Percentiles rank a stretch among this genome's conserved stretches.
These are phyloP conservation scores for Echinarachnius parma DNA, from an alignment of 53 echinoderm and acorn worm genomes.

Conservation along the genomic window DNA sequence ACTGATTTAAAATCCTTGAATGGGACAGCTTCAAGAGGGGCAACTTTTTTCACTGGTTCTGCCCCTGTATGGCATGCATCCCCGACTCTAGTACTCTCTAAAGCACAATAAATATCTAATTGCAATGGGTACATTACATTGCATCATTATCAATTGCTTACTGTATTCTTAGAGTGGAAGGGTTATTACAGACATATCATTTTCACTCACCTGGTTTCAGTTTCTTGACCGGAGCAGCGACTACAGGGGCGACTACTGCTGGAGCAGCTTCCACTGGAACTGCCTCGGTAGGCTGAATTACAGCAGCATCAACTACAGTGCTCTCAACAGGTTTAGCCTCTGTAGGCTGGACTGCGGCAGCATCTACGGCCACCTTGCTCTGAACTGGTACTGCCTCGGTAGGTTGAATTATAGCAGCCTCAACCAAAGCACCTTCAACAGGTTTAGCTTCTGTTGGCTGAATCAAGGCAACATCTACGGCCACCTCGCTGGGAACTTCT, in stretches of 20 bases:
- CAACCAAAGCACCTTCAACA: constrained; percentile 33
- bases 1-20: too few relatives aligned
- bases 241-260: constrained; percentile 1
- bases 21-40: too few relatives aligned
- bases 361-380: too few relatives aligned
- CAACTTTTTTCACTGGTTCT: too few relatives aligned
- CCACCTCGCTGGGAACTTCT: constrained; percentile 20
- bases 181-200: too few relatives aligned
- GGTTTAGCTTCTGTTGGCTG: constrained; percentile 30
- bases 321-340: constrained; percentile 36
- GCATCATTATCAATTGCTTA: too few relatives aligned
- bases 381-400: constrained; percentile 32
- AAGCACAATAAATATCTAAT: too few relatives aligned
- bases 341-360: constrained; percentile 25
- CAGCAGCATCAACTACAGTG: constrained; percentile 28
- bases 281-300: constrained; percentile 24
- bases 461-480: constrained; percentile 24
- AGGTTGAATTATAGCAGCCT: constrained; percentile 29
- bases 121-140: too few relatives aligned
- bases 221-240: constrained; percentile 4
- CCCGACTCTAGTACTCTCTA: too few relatives aligned
- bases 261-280: constrained; percentile 47
- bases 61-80: too few relatives aligned
- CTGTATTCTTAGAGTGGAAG: too few relatives aligned
- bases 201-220: constrained; percentile 32